phyloP scores from a whole-genome alignment of 1,140 invertebrate species.

The Dinoponera quadriceps region DNA sequence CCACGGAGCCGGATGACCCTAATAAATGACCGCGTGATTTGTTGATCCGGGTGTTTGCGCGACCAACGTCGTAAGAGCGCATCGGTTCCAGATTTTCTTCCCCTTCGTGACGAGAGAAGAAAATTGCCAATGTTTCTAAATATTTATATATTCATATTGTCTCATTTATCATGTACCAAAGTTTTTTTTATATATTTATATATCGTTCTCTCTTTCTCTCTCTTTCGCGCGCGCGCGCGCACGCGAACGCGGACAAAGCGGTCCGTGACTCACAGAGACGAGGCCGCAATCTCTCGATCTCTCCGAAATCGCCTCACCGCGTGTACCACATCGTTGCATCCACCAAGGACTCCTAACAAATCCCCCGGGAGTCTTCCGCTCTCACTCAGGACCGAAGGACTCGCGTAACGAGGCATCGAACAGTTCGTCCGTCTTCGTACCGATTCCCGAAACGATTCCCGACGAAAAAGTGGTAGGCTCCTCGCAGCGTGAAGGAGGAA shows the following conservation, averaged over 20 bases:
- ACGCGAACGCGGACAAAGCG: no score
- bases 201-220: no score
- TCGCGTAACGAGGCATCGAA: conserved; percentile 8
- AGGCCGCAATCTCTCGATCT: not conserved
- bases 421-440: conserved; percentile 1
- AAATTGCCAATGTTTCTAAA: not conserved
- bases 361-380: not conserved
- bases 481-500: not conserved
- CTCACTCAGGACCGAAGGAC: not conserved
- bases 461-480: conserved; percentile 38
- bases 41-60: conserved; percentile 1
- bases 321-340: not conserved
- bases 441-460: no score
- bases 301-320: not conserved
- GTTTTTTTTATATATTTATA: no score
- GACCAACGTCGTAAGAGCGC: not conserved
- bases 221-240: no score
- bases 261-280: not conserved
- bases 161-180: no score
- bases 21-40: conserved; percentile 8
- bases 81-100: conserved; percentile 6
- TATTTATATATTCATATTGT: no score
- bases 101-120: not conserved
- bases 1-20: not conserved
- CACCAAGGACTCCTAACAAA: not conserved